These are phyloP conservation scores for Styela plicata DNA, from an alignment of 23 tunicate genomes.

Conservation along the genomic window DNA sequence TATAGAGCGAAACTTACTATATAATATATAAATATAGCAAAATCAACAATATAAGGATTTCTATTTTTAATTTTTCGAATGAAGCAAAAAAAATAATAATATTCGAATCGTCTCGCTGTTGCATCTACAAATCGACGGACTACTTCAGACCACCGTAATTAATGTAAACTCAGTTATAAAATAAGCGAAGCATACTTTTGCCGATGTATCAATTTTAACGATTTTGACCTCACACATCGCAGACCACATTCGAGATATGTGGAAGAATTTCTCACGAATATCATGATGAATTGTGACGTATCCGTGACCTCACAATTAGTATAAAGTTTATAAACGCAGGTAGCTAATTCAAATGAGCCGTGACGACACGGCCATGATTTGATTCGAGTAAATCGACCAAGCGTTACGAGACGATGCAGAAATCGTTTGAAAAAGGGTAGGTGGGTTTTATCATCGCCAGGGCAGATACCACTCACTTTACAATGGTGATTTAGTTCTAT, in stretches of 20 bases:
- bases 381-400: neutral
- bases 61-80: no score
- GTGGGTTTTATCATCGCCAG: neutral
- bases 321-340: neutral
- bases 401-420: neutral
- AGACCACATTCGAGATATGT: neutral
- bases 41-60: neutral
- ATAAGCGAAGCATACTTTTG: neutral
- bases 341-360: neutral
- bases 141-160: no score
- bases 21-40: no score
- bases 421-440: neutral
- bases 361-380: neutral
- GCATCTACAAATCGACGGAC: no score
- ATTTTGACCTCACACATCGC: neutral
- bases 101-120: no score
- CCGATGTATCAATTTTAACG: neutral
- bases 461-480: neutral
- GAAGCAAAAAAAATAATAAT: neutral
- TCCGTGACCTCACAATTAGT: neutral
- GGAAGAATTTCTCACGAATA: neutral
- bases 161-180: no score
- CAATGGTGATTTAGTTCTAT: neutral
- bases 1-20: neutral
- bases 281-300: neutral